Base-by-base conservation (phyloP, 23 tunicate species). In the Ascidia mentula region DNA sequence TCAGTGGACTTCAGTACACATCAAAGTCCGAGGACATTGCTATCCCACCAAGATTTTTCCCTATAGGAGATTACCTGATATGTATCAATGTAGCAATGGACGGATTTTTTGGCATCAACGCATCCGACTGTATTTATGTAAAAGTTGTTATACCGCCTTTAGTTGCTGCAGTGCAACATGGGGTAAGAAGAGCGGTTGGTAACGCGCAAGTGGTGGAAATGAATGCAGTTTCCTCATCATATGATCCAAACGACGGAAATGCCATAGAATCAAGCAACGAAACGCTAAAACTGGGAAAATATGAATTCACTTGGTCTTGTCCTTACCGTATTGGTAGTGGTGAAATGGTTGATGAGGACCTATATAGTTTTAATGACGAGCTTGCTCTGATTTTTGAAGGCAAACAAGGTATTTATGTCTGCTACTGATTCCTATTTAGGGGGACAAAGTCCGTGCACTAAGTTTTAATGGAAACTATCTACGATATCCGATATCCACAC, bases 71-170 rank as follows among this genome's bases (percentile, higher is more conserved):
- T 0, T 75, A 86, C 45, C 71, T 91, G 78, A 45, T 91, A 35
- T 91, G 97, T 38, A 53, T 91, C 40, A 91, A 91, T 45, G 87
- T 91, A 17, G 97, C 90, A 5, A 91, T 91, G 97, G 69, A 80
- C 34, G 82, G 83, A 22, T 90, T 91, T 38, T 34, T 18, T 4
- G 90, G 87, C 1, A 72, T 91, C 36, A 40, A 75, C 40, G 18
- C 90, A 20, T 46, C 97, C 9, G 97, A 91, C 46, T 91, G 97
- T 76, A 80, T 91, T 60, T 91, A 77, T 39, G 18, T 91, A 17
- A 34, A 85, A 13, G 75, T 86, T 45, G 46, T 72, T 53, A 59
- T 84, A 6, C 85, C 97, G 0, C 97, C 97, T 3, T 33, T 91
- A 12, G 84, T 91, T 17, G 90, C 97, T 35, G 90, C 90, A 8